Evolutionary conservation across 2,113 vertebrate genomes (phyloP), one percentile per base, ranked within the genome.

Genomic region (Riparia riparia): DNA sequence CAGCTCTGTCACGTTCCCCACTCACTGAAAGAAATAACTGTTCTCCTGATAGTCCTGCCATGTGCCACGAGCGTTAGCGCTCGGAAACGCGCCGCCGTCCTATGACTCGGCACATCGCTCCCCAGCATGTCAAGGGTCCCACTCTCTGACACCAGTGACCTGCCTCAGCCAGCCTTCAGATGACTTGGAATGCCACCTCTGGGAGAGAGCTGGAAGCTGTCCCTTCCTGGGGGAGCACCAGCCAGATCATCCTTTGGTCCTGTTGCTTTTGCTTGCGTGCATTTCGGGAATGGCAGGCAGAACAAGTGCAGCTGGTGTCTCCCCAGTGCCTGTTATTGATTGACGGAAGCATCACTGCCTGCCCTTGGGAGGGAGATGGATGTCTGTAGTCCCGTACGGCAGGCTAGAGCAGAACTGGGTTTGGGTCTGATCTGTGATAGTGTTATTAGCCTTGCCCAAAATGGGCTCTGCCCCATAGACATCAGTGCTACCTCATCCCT

Each of bases 91-190:
- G 9, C 74, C 85, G 90, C 95, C 28, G 5, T 82, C 92, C 87
- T 77, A 20, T 94, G 95, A 94, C 88, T 95, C 60, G 74, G 93
- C 93, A 89, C 77, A 76, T 92, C 17, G 1, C 81, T 78, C 34
- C 60, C 69, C 4, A 7, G n/a, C 12, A 8, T 77, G 54, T 41
- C 34, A 9, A 9, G 63, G 56, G 51, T 94, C 69, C 63, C 17
- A 2, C 29, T 91, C 58, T 29, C 68, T 32, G 29, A 17, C 20
- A 24, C 42, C 21, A 1, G 3, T 15, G 58, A 54, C 51, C 26
- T 31, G 5, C n/a, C 11, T 89, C 58, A 44, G 29, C 47, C 54
- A 21, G 60, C 20, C 45, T 82, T 66, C 3, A 9, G 12, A 1
- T 44, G 47, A 17, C 47, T 44, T 44, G 78, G 49, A 61, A 54